Evolutionary conservation across 2,113 vertebrate species (phyloP), one percentile per base, ranked within the genome.

Genomic region (Nerophis lumbriciformis): DNA sequence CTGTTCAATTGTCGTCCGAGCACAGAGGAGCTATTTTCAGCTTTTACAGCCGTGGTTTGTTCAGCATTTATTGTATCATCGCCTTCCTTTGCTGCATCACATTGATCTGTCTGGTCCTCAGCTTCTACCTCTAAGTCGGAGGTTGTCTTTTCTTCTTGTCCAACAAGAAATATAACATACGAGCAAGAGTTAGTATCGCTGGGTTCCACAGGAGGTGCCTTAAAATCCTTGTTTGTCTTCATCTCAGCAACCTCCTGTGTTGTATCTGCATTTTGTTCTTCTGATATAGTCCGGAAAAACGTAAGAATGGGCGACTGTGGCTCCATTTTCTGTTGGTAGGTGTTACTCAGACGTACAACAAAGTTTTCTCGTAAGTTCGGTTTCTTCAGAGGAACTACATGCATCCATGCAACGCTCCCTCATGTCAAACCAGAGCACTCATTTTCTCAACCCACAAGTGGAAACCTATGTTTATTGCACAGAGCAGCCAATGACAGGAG

Each of bases 241-340:
- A 63, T 13, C 53, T 77, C 53, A 10, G 36, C 28, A 12, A 68
- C 53, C 48, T 65, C 47, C 50, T 60, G 73, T 11, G 45, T 37
- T 6, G 51, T 15, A 9, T 63, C 62, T 15, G 61, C 60, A 13
- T 64, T 69, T 35, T 53, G 28, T 19, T 68, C 50, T 44, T 57
- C 15, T 55, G 76, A 72, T 16, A 91, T 63, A 53, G 55, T 81
- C 1, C 71, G 84, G 81, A 91, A 93, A 5, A 78, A 85, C 75
- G 88, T 92, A 42, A 94, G 85, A 63, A 91, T 64, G 3, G 90
- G 80, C 63, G 82, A 82, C 50, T 88, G 88, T 52, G 88, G 74
- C 37, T 85, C 84, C 57, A 81, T 77, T 45, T 66, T 68, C 36
- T 21, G 5, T 8, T 75, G 36, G 35, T 90, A 83, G 49, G 77